Evolutionary conservation across 2,113 vertebrate genomes (phyloP), one percentile per base, ranked within the genome.

Genomic region (Genyomyrus donnyi): DNA sequence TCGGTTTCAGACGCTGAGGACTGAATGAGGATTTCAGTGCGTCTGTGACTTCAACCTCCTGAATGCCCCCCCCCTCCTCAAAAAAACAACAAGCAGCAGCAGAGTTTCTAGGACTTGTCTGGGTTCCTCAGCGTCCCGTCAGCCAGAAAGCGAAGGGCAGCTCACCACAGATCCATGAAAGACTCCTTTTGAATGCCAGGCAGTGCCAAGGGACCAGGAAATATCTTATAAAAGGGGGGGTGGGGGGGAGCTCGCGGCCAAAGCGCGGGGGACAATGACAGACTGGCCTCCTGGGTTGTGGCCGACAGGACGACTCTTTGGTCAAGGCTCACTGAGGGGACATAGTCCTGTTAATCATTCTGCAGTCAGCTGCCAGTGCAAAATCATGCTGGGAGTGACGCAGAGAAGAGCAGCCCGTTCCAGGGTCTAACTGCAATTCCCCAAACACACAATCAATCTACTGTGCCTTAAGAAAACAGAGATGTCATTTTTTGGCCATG

Each of bases 141-240:
- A 94, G 94, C 94, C 94, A 93, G 93, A 93, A 94, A 93, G 19
- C 93, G 93, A 94, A 93, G 91, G 90, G 93, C 87, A 92, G 70
- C 91, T 93, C 93, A 94, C 94, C 93, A 94, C 91, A 92, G 94
- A 92, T 94, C 93, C 93, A 96, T 96, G 96, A 96, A 96, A 93
- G 93, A 93, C 19, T 92, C 91, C 95, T 96, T 96, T 95, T 96
- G 95, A 96, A 95, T 95, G 94, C 91, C 91, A 91, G 93, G 93
- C 88, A 92, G 93, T 93, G 92, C 90, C 92, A 90, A 89, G 48
- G 19, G n/a, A 49, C 10, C 50, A 39, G 87, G 53, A 93, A 96
- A 96, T 96, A 94, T 93, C 92, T 94, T 96, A 93, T 95, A 96
- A 95, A 96, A 96, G 95, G 95, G 94, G 91, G 92, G 92, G 95